These are phyloP conservation scores for Drosophila kanapiae DNA, from an alignment of 1,140 invertebrate species.

Conservation along the genomic window DNA sequence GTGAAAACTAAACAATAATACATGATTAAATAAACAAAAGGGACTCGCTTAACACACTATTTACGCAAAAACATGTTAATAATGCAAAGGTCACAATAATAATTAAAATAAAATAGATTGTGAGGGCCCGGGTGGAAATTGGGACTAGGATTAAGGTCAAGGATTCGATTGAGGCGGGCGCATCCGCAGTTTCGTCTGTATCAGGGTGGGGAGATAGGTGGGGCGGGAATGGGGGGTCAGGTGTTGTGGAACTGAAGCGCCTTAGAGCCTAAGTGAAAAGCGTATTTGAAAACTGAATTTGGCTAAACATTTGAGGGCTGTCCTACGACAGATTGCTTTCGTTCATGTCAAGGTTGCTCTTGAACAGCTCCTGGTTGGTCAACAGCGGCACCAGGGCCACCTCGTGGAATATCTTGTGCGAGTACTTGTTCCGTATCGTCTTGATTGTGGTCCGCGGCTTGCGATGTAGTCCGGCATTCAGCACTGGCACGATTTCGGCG, in stretches of 20 bases:
- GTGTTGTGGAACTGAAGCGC: constrained; percentile 14
- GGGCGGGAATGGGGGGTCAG: not conserved
- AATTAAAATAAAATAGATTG: constrained; percentile 16
- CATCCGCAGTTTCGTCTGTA: constrained; percentile 27
- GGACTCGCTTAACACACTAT: constrained; percentile 30
- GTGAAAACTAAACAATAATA: constrained; percentile 41
- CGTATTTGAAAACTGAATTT: constrained; percentile 61
- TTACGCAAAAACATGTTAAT: constrained; percentile 43
- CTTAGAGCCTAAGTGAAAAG: constrained; percentile 49
- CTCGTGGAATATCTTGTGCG: constrained; percentile 96
- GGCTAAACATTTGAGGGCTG: constrained; percentile 50
- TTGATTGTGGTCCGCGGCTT: constrained; percentile 91
- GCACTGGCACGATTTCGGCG: constrained; percentile 88
- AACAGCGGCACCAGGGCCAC: constrained; percentile 90
- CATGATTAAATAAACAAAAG: constrained; percentile 26
- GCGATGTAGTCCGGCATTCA: constrained; percentile 92
- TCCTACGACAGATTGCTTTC: constrained; percentile 45
- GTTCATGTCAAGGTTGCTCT: constrained; percentile 72
- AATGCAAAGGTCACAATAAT: constrained; percentile 52
- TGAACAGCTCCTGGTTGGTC: constrained; percentile 79
- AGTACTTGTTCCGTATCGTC: constrained; percentile 97
- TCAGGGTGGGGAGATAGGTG: not conserved
- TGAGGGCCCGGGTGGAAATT: not conserved
- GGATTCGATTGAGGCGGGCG: constrained; percentile 19
- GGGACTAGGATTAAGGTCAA: not conserved